Base-by-base conservation (phyloP, 2,797 vertebrate species). In the Microcaecilia unicolor region DNA sequence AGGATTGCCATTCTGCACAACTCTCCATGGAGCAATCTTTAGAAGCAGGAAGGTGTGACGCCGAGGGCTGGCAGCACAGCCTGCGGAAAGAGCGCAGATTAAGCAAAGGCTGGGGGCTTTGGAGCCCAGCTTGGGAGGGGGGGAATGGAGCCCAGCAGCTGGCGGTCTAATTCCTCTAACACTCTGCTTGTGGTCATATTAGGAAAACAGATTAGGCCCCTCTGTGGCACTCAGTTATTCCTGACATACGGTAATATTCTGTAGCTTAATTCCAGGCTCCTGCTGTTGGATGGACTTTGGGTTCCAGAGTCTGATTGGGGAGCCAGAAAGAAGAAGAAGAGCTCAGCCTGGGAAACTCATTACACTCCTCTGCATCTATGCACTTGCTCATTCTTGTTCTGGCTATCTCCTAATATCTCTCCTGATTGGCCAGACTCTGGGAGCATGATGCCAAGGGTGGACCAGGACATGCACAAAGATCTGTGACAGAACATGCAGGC, bases 101-200 rank as follows among this genome's bases (percentile, higher is more conserved):
- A 67, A 61, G 34, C 59, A 64, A 62, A 69, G 63, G 69, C 66
- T 57, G 70, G 61, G 72, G 57, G 67, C 61, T 63, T 62, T 64
- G n/a, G n/a, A n/a, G n/a, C n/a, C n/a, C n/a, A n/a, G n/a, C n/a
- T n/a, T n/a, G n/a, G n/a, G 45, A 37, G 44, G 41, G 15, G n/a
- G 30, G 33, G 23, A 46, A 31, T 31, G 27, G 17, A 69, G 73
- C 80, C 74, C 72, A 88, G 89, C 91, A 93, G 87, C 90, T 93
- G 91, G 90, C 86, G 84, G 79, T 87, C 85, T 93, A 90, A 92
- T 92, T 92, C 87, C 84, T 86, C 83, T 86, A 91, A 89, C 86
- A 85, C 85, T 85, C 83, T 82, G 90, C 88, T 91, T 90, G 89
- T 92, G 91, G 88, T 91, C 91, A 90, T 90, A 91, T 93, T 93